These are phyloP conservation scores for Rotaria macrura DNA, from an alignment of 2,888 invertebrate genomes.

Conservation along the genomic window DNA sequence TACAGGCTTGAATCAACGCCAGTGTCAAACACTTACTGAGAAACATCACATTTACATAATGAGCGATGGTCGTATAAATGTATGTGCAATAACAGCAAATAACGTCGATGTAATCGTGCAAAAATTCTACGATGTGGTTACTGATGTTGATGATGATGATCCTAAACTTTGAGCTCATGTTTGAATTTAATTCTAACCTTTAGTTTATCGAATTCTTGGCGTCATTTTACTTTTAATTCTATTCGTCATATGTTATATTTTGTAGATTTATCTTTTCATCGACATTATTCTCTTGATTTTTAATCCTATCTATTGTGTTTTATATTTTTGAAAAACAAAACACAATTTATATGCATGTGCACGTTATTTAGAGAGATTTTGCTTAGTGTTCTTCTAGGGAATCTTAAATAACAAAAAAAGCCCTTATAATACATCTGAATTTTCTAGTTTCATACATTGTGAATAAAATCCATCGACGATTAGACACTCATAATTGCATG, in stretches of 20 bases:
- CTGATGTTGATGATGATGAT: background rate
- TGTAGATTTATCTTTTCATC: background rate
- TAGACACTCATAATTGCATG: background rate
- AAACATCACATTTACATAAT: background rate
- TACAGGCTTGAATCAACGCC: background rate
- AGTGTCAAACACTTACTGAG: background rate
- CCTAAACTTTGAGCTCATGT: background rate
- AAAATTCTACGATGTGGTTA: background rate
- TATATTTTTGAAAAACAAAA: background rate
- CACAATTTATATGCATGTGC: background rate
- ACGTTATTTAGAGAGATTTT: background rate
- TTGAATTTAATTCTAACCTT: background rate
- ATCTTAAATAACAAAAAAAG: background rate
- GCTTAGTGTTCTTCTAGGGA: background rate
- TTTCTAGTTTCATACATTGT: background rate
- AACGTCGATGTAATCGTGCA: background rate
- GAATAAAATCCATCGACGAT: background rate
- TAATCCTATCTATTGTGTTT: background rate
- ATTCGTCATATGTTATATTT: too few species aligned
- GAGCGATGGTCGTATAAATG: background rate
- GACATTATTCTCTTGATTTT: background rate
- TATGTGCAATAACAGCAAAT: background rate
- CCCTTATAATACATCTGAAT: background rate
- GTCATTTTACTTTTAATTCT: too few species aligned
- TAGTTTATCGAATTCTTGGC: background rate